Evolutionary conservation across 2,113 vertebrate species (phyloP), one percentile per base, ranked within the genome.

Genomic region (Mirza zaza): DNA sequence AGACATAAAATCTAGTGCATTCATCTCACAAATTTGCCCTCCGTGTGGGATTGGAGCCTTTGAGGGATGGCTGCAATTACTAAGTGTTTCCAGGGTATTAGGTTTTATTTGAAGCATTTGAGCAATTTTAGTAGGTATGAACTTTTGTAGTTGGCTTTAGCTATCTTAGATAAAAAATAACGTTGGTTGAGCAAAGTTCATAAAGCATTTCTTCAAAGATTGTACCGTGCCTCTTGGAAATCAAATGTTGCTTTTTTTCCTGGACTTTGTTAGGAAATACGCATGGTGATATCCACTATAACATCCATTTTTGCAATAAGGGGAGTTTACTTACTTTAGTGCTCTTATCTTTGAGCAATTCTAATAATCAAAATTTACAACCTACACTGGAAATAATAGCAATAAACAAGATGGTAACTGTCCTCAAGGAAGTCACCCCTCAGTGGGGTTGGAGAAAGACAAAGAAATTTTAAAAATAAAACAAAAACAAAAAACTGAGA

Each of bases 91-190:
- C 39, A 67, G 81, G n/a, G 4, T 75, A 84, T 87, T 65, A 50
- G n/a, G n/a, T 92, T 95, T 98, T 95, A 88, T 86, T 80, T 97
- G 79, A 95, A 95, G 32, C 29, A 73, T 87, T 70, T 96, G 83
- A 96, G 50, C 59, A 52, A 67, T 90, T 95, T 95, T 42, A 90
- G 50, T 84, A 81, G 63, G 57, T 77, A 77, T 0, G 52, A 89
- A 83, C 55, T 93, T 94, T 80, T 36, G 36, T 89, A 52, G 73
- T 87, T 45, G 57, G 79, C 42, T 93, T 86, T 89, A 67, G 79
- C 42, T 76, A 14, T 84, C 32, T 65, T 93, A 34, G 36, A 34
- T 91, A 57, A 95, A 95, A 87, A 80, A 32, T 77, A 89, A 91
- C 83, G 52, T 80, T 97, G 48, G 2, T 45, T 88, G 68, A 91